phyloP scores from a whole-genome alignment of 2,888 invertebrate species.

The Heliconius ethilla region DNA sequence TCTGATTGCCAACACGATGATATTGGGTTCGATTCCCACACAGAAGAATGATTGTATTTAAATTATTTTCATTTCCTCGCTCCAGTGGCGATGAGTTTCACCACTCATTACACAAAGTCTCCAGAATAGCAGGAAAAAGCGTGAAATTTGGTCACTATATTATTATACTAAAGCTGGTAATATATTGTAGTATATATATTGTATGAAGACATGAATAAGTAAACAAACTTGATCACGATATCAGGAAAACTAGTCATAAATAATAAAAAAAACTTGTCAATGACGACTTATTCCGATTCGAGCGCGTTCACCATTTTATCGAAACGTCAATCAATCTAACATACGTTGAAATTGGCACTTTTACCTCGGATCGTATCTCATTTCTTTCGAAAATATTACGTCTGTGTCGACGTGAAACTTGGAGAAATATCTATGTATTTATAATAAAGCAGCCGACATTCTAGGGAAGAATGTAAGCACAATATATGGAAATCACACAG shows the following conservation, averaged over 20 bases:
- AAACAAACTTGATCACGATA: conserved; percentile 6
- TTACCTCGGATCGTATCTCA: conserved; percentile 28
- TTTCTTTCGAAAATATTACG: conserved; percentile 38
- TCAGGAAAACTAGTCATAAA: conserved; percentile 22
- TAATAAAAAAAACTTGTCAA: conserved; percentile 26
- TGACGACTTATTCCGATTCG: conserved; percentile 24
- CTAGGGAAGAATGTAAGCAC: conserved; percentile 34
- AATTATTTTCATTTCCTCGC: too few species aligned
- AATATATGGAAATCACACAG: conserved; percentile 32
- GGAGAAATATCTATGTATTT: conserved; percentile 29
- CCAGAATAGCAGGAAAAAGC: neutral
- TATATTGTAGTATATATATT: neutral
- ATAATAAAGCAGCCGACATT: conserved; percentile 38
- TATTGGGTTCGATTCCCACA: neutral
- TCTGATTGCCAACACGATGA: too few species aligned
- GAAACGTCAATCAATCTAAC: conserved; percentile 40
- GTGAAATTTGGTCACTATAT: neutral
- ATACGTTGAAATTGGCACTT: conserved; percentile 40
- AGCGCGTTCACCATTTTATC: conserved; percentile 32
- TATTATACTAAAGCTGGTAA: neutral
- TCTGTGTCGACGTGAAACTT: conserved; percentile 21
- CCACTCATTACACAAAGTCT: neutral
- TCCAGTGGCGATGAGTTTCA: neutral
- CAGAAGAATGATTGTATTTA: too few species aligned
- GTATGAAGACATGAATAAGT: neutral